These are phyloP conservation scores for Potamarius usumacintae DNA, from an alignment of 2,113 vertebrate species.

Conservation along the genomic window DNA sequence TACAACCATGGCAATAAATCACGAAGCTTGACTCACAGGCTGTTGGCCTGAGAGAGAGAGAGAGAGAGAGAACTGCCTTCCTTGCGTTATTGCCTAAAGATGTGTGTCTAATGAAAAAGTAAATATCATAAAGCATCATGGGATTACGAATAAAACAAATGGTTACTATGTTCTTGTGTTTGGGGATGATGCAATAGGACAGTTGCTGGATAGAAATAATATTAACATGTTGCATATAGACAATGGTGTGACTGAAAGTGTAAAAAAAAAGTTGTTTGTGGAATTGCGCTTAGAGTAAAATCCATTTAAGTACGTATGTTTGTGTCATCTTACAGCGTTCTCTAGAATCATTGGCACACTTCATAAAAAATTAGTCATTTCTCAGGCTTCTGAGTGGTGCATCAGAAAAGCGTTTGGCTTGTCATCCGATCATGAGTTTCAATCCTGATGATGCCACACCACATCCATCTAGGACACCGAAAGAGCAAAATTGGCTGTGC, in stretches of 20 bases:
- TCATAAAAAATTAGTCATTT: neutral
- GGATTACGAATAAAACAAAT: neutral
- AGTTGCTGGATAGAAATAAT: neutral
- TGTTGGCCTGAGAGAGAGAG: neutral
- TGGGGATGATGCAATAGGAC: neutral
- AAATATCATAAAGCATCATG: neutral
- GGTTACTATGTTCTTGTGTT: constrained; percentile 7
- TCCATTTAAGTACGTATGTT: neutral
- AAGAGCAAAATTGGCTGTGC: neutral
- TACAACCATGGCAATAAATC: constrained; percentile 16
- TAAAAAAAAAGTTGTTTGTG: neutral
- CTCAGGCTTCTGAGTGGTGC: neutral
- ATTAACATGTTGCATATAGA: neutral
- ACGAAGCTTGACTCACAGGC: neutral
- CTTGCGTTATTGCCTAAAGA: neutral
- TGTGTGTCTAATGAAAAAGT: neutral
- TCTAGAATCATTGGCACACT: neutral
- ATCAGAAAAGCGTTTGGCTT: neutral
- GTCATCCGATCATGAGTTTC: neutral
- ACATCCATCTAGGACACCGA: neutral
- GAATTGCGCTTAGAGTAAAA: neutral
- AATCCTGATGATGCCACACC: neutral
- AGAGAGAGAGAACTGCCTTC: neutral
- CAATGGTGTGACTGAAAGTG: neutral
- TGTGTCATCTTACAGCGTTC: neutral